Percentiles rank a stretch among this genome's conserved stretches.
Conservation (phyloP, 2,113 vertebrate genomes). For the Pachypanchax playfairii region DNA sequence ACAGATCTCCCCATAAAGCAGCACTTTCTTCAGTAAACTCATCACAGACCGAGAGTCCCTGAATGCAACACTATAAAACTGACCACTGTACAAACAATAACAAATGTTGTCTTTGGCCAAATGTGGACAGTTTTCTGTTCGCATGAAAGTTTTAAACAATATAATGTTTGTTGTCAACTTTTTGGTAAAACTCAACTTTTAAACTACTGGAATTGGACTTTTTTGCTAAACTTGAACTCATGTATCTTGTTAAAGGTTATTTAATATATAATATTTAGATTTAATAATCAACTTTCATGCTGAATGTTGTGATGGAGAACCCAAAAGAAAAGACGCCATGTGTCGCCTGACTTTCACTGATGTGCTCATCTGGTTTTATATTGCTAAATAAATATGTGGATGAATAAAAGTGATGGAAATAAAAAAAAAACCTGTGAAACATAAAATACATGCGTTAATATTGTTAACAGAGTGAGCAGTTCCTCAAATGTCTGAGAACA, state of each 20-base stretch:
- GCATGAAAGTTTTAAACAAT: no score
- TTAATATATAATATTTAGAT: no score
- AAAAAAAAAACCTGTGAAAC: background rate
- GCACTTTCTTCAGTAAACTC: background rate
- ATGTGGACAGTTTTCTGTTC: background rate
- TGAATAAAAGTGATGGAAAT: background rate
- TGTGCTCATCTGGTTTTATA: background rate
- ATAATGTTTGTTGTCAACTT: no score
- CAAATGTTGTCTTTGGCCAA: background rate
- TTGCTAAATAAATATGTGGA: background rate
- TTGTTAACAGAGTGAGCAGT: constrained; percentile 14
- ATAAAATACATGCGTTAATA: constrained; percentile 36
- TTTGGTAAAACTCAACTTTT: no score
- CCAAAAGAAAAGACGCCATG: no score
- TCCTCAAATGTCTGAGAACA: constrained; percentile 17
- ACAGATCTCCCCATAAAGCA: constrained; percentile 25
- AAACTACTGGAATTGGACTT: no score
- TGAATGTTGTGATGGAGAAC: background rate
- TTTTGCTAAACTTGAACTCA: no score
- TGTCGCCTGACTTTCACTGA: no score
- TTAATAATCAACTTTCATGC: background rate
- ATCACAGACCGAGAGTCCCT: no score
- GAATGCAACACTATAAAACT: constrained; percentile 6
- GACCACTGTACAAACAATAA: background rate
- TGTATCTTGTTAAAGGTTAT: no score